phyloP scores from a whole-genome alignment of 2,888 invertebrate species.

The Apotomis turbidana region DNA sequence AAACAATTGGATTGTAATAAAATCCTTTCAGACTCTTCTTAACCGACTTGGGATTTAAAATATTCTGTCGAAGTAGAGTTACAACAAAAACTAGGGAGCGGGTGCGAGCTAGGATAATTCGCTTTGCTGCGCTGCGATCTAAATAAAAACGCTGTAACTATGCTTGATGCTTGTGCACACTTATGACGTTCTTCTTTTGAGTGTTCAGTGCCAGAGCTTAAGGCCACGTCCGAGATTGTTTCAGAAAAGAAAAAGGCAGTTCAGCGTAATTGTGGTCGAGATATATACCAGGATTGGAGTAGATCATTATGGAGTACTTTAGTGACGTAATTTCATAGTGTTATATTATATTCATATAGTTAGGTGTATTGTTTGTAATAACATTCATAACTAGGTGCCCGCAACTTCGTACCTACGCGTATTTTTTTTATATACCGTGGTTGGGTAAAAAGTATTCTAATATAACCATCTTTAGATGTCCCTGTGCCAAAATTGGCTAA shows the following conservation, averaged over 20 bases:
- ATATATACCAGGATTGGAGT: not conserved
- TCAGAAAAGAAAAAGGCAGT: not conserved
- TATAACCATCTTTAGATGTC: too few relatives aligned
- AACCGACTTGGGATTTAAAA: conserved; percentile 33
- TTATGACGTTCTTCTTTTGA: conserved; percentile 7
- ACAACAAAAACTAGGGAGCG: conserved; percentile 30
- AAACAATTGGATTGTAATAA: conserved; percentile 35
- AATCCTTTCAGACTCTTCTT: conserved; percentile 32
- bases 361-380: too few relatives aligned
- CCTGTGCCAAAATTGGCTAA: too few relatives aligned
- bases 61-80: conserved; percentile 35
- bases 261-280: conserved; percentile 1
- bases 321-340: too few relatives aligned
- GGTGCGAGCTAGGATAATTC: conserved; percentile 28
- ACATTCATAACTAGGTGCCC: too few relatives aligned
- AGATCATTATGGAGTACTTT: too few relatives aligned
- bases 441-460: too few relatives aligned
- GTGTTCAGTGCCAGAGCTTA: conserved; percentile 8
- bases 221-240: conserved; percentile 16
- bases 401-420: too few relatives aligned
- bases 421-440: too few relatives aligned
- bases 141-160: not conserved
- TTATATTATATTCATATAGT: too few relatives aligned
- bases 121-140: conserved; percentile 8
- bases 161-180: not conserved